Percentiles rank a stretch among this genome's conserved stretches.
Evolutionary conservation across 2,888 invertebrate species (phyloP).

Genomic region (Dexiosoma caninum): DNA sequence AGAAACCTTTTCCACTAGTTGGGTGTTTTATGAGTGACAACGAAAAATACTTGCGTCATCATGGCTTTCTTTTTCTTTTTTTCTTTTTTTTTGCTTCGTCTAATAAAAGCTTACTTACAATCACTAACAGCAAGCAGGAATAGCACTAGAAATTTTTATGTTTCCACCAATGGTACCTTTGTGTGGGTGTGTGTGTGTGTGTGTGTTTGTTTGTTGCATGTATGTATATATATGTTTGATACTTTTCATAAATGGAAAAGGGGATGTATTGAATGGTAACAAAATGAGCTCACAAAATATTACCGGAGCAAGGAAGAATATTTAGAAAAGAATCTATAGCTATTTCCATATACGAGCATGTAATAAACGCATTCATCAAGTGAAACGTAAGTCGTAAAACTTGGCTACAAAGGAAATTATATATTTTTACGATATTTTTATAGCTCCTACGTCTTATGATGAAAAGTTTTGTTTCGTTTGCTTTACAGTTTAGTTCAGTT

Average conservation of each 20-base stretch:
- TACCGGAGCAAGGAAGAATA: neutral
- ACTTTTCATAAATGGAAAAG: slow-evolving; percentile 16
- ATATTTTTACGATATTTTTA: slow-evolving; percentile 64
- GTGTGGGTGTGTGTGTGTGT: neutral
- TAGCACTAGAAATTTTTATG: slow-evolving; percentile 41
- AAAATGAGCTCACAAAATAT: slow-evolving; percentile 28
- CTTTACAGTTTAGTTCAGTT: slow-evolving; percentile 19
- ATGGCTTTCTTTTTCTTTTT: too few relatives aligned
- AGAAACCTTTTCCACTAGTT: slow-evolving; percentile 26
- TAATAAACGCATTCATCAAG: slow-evolving; percentile 62
- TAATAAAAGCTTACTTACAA: slow-evolving; percentile 3
- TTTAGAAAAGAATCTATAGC: slow-evolving; percentile 9
- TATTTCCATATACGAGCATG: slow-evolving; percentile 23
- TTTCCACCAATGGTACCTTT: slow-evolving; percentile 39
- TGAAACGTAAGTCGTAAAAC: slow-evolving; percentile 61
- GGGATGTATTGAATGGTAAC: slow-evolving; percentile 21
- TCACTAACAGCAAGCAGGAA: slow-evolving; percentile 7
- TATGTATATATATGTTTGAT: too few relatives aligned
- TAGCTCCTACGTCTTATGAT: slow-evolving; percentile 50
- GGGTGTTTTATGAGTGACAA: slow-evolving; percentile 29
- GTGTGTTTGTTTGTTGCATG: too few relatives aligned
- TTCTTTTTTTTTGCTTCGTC: too few relatives aligned
- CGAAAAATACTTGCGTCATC: neutral
- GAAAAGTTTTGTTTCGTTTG: slow-evolving; percentile 50
- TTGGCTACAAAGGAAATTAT: slow-evolving; percentile 60